Evolutionary conservation across 2,888 invertebrate genomes (phyloP).

Genomic region (Dasysyrphus tricinctus): DNA sequence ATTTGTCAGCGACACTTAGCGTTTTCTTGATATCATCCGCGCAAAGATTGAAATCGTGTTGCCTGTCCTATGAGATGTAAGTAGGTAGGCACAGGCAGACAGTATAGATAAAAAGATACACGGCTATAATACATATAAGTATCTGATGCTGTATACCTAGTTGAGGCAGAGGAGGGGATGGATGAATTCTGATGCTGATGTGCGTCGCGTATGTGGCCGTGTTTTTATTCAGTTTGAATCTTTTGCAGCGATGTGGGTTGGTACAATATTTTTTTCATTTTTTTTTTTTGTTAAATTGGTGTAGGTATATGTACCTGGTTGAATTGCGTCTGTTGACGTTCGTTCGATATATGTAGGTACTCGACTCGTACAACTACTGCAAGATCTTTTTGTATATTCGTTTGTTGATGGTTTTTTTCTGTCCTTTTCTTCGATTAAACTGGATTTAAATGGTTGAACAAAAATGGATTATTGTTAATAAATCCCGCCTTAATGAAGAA

Average conservation of each 20-base stretch:
- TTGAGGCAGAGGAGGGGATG: constrained; percentile 28
- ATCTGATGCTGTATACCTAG: background rate
- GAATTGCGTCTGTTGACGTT: constrained; percentile 54
- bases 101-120: constrained; percentile 55
- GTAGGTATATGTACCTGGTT: constrained; percentile 29
- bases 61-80: constrained; percentile 68
- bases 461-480: constrained; percentile 50
- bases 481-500: constrained; percentile 60
- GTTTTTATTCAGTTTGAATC: constrained; percentile 59
- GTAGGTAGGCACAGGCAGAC: constrained; percentile 64
- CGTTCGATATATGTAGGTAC: constrained; percentile 24
- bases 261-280: constrained; percentile 34
- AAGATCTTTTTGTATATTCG: constrained; percentile 15
- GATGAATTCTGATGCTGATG: background rate
- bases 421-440: constrained; percentile 56
- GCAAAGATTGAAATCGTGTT: constrained; percentile 75
- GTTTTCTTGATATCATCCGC: constrained; percentile 73
- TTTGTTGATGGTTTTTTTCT: constrained; percentile 38
- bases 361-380: background rate
- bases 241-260: constrained; percentile 61
- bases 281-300: constrained; percentile 26
- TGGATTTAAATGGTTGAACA: constrained; percentile 56
- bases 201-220: constrained; percentile 45
- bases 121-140: constrained; percentile 24
- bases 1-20: constrained; percentile 75